Evolutionary conservation across 2,797 vertebrate genomes (phyloP), one percentile per base, ranked within the genome.

Genomic region (Vespertilio murinus): DNA sequence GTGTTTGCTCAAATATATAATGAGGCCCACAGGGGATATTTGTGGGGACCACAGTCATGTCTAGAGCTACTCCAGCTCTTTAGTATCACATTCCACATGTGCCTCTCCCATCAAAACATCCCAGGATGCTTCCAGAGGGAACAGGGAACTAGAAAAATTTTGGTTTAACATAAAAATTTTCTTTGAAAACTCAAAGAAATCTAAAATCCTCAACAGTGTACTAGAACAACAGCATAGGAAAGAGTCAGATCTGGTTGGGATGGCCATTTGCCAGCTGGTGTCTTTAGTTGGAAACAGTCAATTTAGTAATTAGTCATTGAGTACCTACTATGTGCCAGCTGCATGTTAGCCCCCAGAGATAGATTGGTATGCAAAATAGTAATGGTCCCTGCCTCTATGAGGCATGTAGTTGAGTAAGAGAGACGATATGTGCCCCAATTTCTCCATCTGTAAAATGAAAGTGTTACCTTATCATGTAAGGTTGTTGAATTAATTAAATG

Each of bases 1-100:
- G 97, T 98, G 97, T 98, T 98, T 98, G 97, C 97, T 98, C 98
- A 98, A 97, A 98, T 98, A 98, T 98, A 98, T 98, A 98, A 98
- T 98, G 98, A 98, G 98, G 97, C 98, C 98, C 97, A 64, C 0
- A 83, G 98, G 98, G 98, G 98, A 98, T 98, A 98, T 98, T 98
- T 98, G 98, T 97, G 97, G 98, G 98, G 97, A 98, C 98, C 98
- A 98, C 96, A 92, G 97, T 91, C 81, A 97, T 2, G 77, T 97
- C 97, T 98, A 96, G 96, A 97, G 97, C 94, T 94, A 91, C 82
- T 98, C 79, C 91, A 95, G 96, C 95, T 96, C 97, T 97, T 97
- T 97, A 94, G 81, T 98, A 96, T 92, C 90, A 78, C 97, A 94
- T 97, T 96, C 85, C 93, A 96, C 61, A 17, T 35, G 85, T 95